Conservation (phyloP, 2,888 invertebrate genomes). For the Suillia variegata region DNA sequence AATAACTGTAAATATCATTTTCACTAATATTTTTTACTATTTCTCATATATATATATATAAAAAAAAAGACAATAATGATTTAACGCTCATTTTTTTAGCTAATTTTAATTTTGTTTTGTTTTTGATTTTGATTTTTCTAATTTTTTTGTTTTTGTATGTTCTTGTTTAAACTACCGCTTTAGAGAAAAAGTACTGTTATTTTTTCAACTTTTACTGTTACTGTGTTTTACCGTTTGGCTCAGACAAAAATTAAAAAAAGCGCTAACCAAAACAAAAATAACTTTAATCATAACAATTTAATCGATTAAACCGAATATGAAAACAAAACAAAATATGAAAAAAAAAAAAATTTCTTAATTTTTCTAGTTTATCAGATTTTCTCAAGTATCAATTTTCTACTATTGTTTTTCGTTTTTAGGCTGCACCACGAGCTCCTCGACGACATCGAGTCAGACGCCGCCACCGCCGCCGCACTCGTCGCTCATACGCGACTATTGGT, state of each 20-base stretch:
- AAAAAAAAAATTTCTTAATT: slow-evolving; percentile 21
- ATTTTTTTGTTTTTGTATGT: slow-evolving; percentile 29
- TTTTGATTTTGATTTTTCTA: background rate
- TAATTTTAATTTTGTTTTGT: slow-evolving; percentile 22
- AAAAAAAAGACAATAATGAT: slow-evolving; percentile 5
- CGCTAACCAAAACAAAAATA: background rate
- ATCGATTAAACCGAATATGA: slow-evolving; percentile 3
- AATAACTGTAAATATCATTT: slow-evolving; percentile 54
- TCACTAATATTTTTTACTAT: slow-evolving; percentile 21
- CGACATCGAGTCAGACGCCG: slow-evolving; percentile 54
- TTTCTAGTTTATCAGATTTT: too few species aligned
- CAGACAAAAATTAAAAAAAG: too few species aligned
- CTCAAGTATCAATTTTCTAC: slow-evolving; percentile 11
- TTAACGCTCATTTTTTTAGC: slow-evolving; percentile 20
- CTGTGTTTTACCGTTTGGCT: background rate
- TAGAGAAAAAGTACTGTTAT: too few species aligned
- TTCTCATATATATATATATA: slow-evolving; percentile 14
- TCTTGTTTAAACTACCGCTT: too few species aligned
- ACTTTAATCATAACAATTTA: background rate
- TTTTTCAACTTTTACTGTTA: background rate
- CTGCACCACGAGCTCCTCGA: slow-evolving; percentile 49
- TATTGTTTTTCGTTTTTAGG: slow-evolving; percentile 30
- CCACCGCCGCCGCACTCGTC: slow-evolving; percentile 53
- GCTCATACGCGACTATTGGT: slow-evolving; percentile 60
- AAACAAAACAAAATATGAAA: slow-evolving; percentile 33